Base-by-base conservation (phyloP, 2,113 vertebrate genomes). In the Equus quagga region DNA sequence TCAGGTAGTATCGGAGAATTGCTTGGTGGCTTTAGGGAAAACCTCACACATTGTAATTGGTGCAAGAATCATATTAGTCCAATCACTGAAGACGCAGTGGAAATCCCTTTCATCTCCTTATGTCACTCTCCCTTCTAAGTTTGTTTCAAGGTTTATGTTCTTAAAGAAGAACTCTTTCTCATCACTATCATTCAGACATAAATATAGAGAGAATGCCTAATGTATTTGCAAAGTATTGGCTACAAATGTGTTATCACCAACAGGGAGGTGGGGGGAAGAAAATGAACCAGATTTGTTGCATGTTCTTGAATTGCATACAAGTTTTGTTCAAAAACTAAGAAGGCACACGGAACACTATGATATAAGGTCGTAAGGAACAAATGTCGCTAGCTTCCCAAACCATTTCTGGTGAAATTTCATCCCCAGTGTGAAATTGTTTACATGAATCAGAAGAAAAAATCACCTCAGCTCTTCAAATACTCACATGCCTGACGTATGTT, bases 361-460 rank as follows among this genome's bases (percentile, higher is more conserved):
- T 36, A 24, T 54, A 23, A 33, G 14, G 49, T 56, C n/a, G 24
- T 79, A 44, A 79, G 19, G 46, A 91, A 92, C 8, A 81, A 49
- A 56, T 33, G n/a, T 78, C 41, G 81, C 10, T n/a, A 88, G 54
- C 12, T 21, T 89, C 31, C 41, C 86, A 62, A 69, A 18, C 2
- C 7, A 54, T 64, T 67, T 83, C 85, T 95, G 41, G n/a, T 83
- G 44, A 96, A 87, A 56, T 91, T 94, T 94, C 13, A 84, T 90
- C 28, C 94, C 54, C 23, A 86, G 19, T 33, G 14, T 11, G 28
- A 70, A 89, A 83, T 4, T 49, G 21, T 75, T 73, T 78, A 78
- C 7, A 54, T 33, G 69, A 60, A 67, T 67, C 5, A 75, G 28
- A 84, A 67, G 24, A 13, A 11, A 89, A 94, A 75, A 64, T 51